Percentiles rank a stretch among this genome's conserved stretches.
Conservation (phyloP, 2,113 vertebrate genomes). For the Charina bottae region DNA sequence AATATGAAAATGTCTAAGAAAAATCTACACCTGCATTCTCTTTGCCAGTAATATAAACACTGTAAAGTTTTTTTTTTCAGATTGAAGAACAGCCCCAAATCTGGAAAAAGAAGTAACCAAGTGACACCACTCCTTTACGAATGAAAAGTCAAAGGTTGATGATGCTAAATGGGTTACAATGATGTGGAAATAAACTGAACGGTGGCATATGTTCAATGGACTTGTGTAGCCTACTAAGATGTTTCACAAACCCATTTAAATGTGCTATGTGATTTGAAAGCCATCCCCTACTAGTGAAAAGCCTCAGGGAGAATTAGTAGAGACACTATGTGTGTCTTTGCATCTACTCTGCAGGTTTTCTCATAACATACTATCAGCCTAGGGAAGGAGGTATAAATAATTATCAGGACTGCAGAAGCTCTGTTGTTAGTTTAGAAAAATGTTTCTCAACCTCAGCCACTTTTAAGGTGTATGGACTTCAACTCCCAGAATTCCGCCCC, state of each 20-base stretch:
- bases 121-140: constrained; percentile 62
- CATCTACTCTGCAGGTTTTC: background rate
- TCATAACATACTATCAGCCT: background rate
- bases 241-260: constrained; percentile 11
- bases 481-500: no score
- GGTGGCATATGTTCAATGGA: background rate
- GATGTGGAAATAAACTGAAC: constrained; percentile 34
- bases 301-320: background rate
- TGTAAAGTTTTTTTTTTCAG: constrained; percentile 49
- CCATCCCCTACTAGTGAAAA: no score
- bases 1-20: constrained; percentile 9
- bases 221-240: background rate
- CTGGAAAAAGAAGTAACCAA: constrained; percentile 4
- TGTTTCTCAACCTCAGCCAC: no score
- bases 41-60: background rate
- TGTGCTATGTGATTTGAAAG: background rate
- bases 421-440: background rate
- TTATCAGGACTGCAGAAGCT: background rate
- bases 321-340: background rate
- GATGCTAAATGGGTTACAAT: constrained; percentile 48
- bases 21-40: background rate
- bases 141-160: constrained; percentile 60
- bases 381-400: background rate
- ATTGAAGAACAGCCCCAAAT: constrained; percentile 47
- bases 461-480: no score